phyloP scores from a whole-genome alignment of 2,888 invertebrate species.

The Drosophila meridionalis region DNA sequence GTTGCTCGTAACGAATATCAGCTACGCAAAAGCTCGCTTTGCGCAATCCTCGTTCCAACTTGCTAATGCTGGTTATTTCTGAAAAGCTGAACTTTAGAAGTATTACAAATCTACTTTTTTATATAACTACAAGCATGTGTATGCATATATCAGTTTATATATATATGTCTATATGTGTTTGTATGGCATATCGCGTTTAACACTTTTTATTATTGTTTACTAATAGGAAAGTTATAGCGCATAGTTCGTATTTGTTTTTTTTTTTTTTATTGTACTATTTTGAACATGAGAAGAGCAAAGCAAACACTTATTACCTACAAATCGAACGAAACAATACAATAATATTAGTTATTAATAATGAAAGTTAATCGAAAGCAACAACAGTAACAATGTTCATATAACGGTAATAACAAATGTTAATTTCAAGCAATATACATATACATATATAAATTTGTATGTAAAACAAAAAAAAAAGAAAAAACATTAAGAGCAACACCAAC shows the following conservation, averaged over 20 bases:
- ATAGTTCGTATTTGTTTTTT: constrained; percentile 52
- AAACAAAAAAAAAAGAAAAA: constrained; percentile 20
- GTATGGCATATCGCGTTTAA: constrained; percentile 63
- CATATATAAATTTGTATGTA: constrained; percentile 27
- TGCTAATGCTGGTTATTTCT: constrained; percentile 40
- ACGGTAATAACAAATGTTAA: constrained; percentile 40
- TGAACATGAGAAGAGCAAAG: constrained; percentile 7
- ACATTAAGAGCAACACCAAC: constrained; percentile 34
- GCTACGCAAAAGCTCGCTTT: constrained; percentile 16
- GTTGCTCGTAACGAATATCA: constrained; percentile 6
- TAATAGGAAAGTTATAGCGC: constrained; percentile 66
- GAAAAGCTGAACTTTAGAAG: constrained; percentile 71
- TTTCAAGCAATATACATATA: constrained; percentile 42
- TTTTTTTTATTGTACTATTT: constrained; percentile 28
- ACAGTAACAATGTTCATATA: constrained; percentile 26
- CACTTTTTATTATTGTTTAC: constrained; percentile 71
- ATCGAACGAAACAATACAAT: constrained; percentile 30
- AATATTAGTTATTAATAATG: constrained; percentile 26
- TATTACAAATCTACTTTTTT: constrained; percentile 64
- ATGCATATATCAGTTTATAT: not conserved
- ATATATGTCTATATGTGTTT: constrained; percentile 9
- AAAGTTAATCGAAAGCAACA: not conserved
- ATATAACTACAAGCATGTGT: constrained; percentile 16
- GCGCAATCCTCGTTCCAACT: constrained; percentile 29
- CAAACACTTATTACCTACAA: constrained; percentile 36